A percentile compares a stretch with the other conserved stretches of the same genome.
phyloP scores from a whole-genome alignment of 2,113 vertebrate genomes.

The Mormoops blainvillei region DNA sequence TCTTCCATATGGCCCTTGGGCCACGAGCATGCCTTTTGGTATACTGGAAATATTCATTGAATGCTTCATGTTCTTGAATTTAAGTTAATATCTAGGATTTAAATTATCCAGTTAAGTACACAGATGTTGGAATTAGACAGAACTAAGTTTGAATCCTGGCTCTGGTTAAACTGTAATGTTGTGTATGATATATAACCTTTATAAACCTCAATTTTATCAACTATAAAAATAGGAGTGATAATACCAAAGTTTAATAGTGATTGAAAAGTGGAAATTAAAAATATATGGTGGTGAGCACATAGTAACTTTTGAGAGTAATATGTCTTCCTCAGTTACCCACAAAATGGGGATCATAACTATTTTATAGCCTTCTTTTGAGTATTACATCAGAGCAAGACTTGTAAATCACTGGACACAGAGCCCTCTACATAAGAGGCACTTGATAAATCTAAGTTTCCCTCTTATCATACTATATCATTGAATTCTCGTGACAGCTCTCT shows the following conservation, averaged over 20 bases:
- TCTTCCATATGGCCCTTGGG: neutral
- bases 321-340: neutral
- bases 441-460: neutral
- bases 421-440: neutral
- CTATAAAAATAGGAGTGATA: neutral
- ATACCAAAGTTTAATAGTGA: neutral
- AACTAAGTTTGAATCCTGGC: neutral
- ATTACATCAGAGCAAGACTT: neutral
- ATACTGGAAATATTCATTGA: neutral
- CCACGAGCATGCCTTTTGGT: neutral
- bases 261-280: neutral
- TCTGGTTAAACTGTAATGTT: neutral
- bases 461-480: neutral
- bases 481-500: neutral
- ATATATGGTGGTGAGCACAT: neutral
- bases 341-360: neutral
- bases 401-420: neutral
- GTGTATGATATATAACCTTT: neutral
- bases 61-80: neutral
- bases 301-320: neutral
- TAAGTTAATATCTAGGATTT: conserved; percentile 2
- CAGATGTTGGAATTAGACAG: neutral
- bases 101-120: neutral
- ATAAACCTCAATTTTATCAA: neutral
- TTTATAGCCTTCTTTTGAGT: neutral